Evolutionary conservation across 2,113 vertebrate species (phyloP), one percentile per base, ranked within the genome.

Genomic region (Scytalopus superciliaris): DNA sequence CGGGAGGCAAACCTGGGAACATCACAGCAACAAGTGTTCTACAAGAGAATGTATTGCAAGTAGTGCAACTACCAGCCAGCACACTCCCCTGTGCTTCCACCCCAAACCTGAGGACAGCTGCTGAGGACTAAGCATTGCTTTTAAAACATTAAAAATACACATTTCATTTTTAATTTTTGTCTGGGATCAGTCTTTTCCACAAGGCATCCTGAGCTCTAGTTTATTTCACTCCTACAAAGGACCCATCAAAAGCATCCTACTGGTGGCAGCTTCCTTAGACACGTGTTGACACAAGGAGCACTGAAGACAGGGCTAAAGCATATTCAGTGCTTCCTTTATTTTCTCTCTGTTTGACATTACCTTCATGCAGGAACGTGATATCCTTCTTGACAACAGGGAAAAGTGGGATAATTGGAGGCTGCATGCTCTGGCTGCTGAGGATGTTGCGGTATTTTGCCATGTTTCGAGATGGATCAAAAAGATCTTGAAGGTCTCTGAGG

Each of bases 321-420:
- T 5, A 52, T 28, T 35, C 63, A 45, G 4, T 5, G 24, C 16
- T 63, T 21, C 19, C 7, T 53, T 81, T 60, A 45, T 87, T 30
- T 42, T 24, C 74, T 50, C 45, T 74, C n/a, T 28, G 3, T 85
- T 74, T 90, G 69, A 77, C 94, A 33, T 97, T 98, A 99, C 99
- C 99, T 98, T 99, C 99, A 44, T 99, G 99, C 35, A 99, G 98
- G 97, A 99, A 99, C 17, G 99, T 99, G 97, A 99, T 99, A 87
- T 99, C 99, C 97, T 99, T 99, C 98, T 99, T 99, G 97, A 99
- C 98, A 90, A 99, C 99, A 6, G 99, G 99, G 80, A 99, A 99
- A 72, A 99, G 98, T 1, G 99, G 99, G 96, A 99, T 99, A 98
- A 99, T 99, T 62, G 99, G 99, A 31, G 99, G 99, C 95, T 99